phyloP scores from a whole-genome alignment of 2,888 invertebrate genomes.

The Philereme vetulata region DNA sequence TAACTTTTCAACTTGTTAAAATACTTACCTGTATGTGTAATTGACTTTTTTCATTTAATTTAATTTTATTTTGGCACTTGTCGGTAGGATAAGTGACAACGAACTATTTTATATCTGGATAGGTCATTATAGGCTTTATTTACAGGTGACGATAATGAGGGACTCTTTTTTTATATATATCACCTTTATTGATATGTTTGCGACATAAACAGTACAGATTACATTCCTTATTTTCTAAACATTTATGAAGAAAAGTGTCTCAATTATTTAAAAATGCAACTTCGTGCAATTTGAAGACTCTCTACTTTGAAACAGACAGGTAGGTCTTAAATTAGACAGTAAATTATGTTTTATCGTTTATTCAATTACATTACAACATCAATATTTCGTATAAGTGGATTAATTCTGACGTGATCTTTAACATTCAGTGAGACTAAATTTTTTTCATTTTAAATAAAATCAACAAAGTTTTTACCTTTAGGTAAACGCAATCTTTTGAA shows the following conservation, averaged over 20 bases:
- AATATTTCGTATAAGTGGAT: slow-evolving; percentile 14
- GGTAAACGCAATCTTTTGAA: slow-evolving; percentile 23
- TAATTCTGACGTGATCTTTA: slow-evolving; percentile 18
- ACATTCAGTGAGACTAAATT: slow-evolving; percentile 1
- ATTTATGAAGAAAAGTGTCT: neutral
- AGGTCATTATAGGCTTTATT: neutral
- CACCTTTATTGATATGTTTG: slow-evolving; percentile 42
- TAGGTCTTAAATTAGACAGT: slow-evolving; percentile 35
- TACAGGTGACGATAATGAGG: slow-evolving; percentile 2
- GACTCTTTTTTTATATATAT: slow-evolving; percentile 17
- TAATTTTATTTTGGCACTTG: too few relatives aligned
- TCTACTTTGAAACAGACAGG: slow-evolving; percentile 7
- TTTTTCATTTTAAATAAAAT: slow-evolving; percentile 22
- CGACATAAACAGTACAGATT: slow-evolving; percentile 37
- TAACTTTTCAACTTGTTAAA: too few relatives aligned
- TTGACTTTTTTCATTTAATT: too few relatives aligned
- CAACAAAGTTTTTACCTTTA: slow-evolving; percentile 27
- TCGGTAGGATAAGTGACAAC: too few relatives aligned
- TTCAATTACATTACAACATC: slow-evolving; percentile 24
- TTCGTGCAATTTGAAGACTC: neutral
- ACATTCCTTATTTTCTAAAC: slow-evolving; percentile 29
- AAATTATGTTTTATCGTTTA: slow-evolving; percentile 31
- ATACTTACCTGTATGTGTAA: too few relatives aligned
- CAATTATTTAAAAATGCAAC: neutral
- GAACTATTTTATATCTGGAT: neutral